Percentiles rank a stretch among this genome's conserved stretches.
phyloP scores from a whole-genome alignment of 1,140 invertebrate species.

The Bombus fervidus region DNA sequence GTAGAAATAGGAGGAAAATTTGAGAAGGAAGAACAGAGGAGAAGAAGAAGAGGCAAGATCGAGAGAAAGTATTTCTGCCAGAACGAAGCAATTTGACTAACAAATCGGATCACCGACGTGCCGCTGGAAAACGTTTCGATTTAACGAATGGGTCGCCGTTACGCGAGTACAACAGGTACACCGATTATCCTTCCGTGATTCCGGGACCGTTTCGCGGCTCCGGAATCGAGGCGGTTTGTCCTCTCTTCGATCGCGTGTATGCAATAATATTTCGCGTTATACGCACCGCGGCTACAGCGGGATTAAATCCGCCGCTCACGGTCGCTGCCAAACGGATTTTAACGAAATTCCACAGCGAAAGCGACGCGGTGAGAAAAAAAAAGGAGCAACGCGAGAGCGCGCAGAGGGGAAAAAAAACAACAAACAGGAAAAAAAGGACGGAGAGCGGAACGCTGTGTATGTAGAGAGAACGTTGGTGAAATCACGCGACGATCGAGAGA shows the following conservation, averaged over 20 bases:
- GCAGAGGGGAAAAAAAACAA: neutral
- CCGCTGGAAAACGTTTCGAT: constrained; percentile 33
- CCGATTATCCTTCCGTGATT: constrained; percentile 44
- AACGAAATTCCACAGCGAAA: constrained; percentile 21
- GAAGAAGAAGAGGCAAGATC: too few relatives aligned
- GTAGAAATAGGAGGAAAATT: neutral
- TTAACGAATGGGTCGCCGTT: constrained; percentile 39
- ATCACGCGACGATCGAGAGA: neutral
- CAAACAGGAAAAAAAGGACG: neutral
- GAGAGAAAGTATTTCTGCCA: neutral
- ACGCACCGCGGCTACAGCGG: constrained; percentile 7
- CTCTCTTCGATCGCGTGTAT: constrained; percentile 20
- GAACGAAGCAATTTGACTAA: constrained; percentile 44
- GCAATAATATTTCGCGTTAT: constrained; percentile 36
- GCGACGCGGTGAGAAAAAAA: neutral
- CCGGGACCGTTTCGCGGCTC: constrained; percentile 28
- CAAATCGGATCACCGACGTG: constrained; percentile 37
- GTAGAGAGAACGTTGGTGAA: neutral
- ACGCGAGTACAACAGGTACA: constrained; percentile 45
- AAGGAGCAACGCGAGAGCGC: neutral
- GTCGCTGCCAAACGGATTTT: constrained; percentile 15
- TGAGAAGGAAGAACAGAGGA: neutral
- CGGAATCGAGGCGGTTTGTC: constrained; percentile 30
- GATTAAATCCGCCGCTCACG: constrained; percentile 17
- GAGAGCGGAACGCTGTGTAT: neutral